Evolutionary conservation across 2,888 invertebrate species (phyloP).

Genomic region (Hydraecia micacea): DNA sequence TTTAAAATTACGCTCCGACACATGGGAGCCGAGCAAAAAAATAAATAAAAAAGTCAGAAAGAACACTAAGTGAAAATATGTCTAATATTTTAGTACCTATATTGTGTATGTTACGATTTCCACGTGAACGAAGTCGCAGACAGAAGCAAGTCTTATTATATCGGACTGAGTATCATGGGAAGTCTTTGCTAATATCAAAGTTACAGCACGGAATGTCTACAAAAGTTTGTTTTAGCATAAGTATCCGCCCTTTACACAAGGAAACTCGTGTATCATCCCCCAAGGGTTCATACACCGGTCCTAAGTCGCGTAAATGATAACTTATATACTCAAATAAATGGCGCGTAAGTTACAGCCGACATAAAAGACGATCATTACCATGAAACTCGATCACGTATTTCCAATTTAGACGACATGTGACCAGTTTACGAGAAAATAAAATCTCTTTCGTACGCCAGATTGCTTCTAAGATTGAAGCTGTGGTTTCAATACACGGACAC

Average conservation of each 20-base stretch:
- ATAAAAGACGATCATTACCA: conserved; percentile 73
- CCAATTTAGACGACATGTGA: conserved; percentile 72
- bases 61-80: not conserved
- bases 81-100: not conserved
- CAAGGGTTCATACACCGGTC: conserved; percentile 41
- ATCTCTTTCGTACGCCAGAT: conserved; percentile 53
- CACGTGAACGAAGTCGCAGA: not conserved
- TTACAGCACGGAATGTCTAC: conserved; percentile 6
- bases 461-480: conserved; percentile 45
- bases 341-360: conserved; percentile 70
- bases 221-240: conserved; percentile 1
- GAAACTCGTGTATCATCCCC: conserved; percentile 27
- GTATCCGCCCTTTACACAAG: conserved; percentile 20
- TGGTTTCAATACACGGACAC: conserved; percentile 39
- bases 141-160: not conserved
- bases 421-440: conserved; percentile 70
- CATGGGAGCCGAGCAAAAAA: not conserved
- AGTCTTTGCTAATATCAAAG: conserved; percentile 25
- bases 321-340: conserved; percentile 70
- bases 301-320: conserved; percentile 56
- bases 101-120: not conserved
- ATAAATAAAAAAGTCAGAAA: not conserved
- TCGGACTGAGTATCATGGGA: not conserved
- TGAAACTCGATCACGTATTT: conserved; percentile 72
- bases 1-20: not conserved